Evolutionary conservation across 2,888 invertebrate genomes (phyloP), one percentile per base, ranked within the genome.

Genomic region (Linnaemya vulpina): DNA sequence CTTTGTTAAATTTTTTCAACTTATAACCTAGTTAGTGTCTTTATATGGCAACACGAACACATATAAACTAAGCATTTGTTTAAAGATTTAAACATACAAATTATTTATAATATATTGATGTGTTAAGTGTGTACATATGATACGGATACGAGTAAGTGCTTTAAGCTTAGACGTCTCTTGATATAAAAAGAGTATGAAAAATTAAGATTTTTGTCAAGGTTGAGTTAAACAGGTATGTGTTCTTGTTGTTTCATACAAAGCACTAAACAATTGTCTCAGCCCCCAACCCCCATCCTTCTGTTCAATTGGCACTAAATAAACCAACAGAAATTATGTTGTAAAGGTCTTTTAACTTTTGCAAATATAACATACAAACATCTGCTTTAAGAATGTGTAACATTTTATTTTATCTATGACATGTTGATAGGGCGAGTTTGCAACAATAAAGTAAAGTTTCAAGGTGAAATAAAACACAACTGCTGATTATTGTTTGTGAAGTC

Each of bases 311-410:
- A 17, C 7, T 20, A 17, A 51, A 51, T 17, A 49, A n/a, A 49
- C n/a, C 51, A 51, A 51, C 17, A 15, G 22, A 76, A 67, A 55
- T 49, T 30, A 35, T 79, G 22, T 71, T 79, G 58, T 73, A 79
- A 58, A 73, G 71, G 79, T 65, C 73, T 38, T 79, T 73, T 79
- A 58, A 73, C 73, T 79, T 79, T 78, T 51, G 51, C 40, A 78
- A 49, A 60, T 51, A 0, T 62, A n/a, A 1, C 70, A n/a, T 20
- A 73, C 63, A 58, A n/a, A 55, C 53, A 46, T 55, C 40, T 49
- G 1, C n/a, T 60, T 17, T 30, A n/a, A 55, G 43, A 71, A 43
- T 20, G 43, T 73, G 25, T 79, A 38, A 58, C 58, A 77, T 58
- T 49, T 49, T 38, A 15, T 74, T 62, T 78, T 30, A 68, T 58